A percentile compares a stretch with the other conserved stretches of the same genome.
Evolutionary conservation across 2,113 vertebrate species (phyloP).

Genomic region (Cyanoramphus novaezelandiae): DNA sequence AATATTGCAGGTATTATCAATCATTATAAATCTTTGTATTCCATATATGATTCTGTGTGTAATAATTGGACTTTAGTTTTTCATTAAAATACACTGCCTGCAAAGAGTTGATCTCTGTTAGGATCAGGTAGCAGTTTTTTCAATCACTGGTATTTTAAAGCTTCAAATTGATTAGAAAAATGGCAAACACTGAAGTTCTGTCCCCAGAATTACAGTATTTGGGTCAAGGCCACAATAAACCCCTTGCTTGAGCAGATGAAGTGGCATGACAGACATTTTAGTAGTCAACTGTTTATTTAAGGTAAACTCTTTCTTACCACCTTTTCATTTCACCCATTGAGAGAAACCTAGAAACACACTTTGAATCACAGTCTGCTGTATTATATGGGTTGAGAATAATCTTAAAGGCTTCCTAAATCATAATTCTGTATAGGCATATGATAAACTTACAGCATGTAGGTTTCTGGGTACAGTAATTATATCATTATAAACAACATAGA

Average conservation of each 20-base stretch:
- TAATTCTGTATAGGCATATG: neutral
- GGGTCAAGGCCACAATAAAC: neutral
- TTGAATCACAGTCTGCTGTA: neutral
- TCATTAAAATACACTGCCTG: neutral
- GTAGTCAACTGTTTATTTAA: neutral
- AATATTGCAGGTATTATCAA: neutral
- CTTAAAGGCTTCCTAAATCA: neutral
- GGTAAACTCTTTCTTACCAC: neutral
- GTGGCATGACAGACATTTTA: neutral
- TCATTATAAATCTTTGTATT: neutral
- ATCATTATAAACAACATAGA: neutral
- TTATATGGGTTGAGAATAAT: neutral
- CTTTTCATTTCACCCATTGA: neutral
- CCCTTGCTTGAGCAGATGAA: neutral
- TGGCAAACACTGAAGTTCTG: neutral
- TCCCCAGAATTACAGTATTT: neutral
- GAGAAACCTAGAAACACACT: neutral
- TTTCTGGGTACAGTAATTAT: neutral
- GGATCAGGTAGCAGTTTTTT: neutral
- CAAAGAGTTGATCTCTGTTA: neutral
- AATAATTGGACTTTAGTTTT: neutral
- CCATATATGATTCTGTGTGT: neutral
- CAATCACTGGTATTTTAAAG: neutral
- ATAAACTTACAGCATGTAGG: neutral
- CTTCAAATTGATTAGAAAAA: neutral